Conservation (phyloP, 2,888 invertebrate species). For the Diarsia brunnea region DNA sequence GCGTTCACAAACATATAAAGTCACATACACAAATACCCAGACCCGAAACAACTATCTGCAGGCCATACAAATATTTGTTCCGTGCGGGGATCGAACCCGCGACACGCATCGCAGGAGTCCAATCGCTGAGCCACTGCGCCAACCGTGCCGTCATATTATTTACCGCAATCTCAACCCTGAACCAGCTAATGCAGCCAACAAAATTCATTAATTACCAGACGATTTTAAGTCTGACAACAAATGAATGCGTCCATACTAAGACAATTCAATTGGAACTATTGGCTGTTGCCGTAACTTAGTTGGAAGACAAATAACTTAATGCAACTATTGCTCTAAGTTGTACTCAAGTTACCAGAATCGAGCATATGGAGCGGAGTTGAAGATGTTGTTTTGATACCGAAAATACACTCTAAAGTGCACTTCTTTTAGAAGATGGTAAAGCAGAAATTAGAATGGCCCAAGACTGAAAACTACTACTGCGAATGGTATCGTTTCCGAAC, state of each 20-base stretch:
- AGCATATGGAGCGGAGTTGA: neutral
- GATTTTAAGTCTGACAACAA: neutral
- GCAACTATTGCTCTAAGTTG: conserved; percentile 7
- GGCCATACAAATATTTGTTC: no score
- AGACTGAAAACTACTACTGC: neutral
- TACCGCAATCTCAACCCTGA: neutral
- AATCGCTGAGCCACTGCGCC: no score
- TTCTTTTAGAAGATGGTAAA: neutral
- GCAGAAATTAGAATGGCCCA: neutral
- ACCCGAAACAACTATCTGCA: no score
- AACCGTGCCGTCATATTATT: no score
- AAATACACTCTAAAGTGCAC: neutral
- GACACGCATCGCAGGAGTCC: no score
- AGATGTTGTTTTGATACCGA: neutral
- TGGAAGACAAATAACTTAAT: conserved; percentile 22
- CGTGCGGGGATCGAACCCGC: no score
- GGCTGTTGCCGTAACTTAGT: conserved; percentile 12
- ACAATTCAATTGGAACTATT: conserved; percentile 8
- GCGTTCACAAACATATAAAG: no score
- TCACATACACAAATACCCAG: no score
- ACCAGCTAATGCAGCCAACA: neutral
- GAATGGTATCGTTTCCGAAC: no score
- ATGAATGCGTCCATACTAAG: neutral
- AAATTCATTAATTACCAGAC: neutral
- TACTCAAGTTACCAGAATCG: neutral